A percentile compares a stretch with the other conserved stretches of the same genome.
phyloP scores from a whole-genome alignment of 2,797 vertebrate species.

The Gephyroberyx darwinii region DNA sequence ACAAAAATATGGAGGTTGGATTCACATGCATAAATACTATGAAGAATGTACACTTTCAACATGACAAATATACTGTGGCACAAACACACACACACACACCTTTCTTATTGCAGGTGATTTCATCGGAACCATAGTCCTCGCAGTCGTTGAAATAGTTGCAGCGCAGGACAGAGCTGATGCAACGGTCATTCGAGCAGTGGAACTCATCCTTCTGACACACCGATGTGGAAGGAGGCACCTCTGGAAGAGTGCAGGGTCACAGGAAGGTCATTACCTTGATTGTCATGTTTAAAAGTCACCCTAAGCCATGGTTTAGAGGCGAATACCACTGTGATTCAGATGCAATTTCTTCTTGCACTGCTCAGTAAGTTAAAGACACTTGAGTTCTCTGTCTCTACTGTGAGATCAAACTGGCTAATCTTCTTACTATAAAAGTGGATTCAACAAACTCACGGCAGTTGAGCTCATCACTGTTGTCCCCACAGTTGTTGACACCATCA shows the following conservation, averaged over 20 bases:
- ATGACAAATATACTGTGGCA: neutral
- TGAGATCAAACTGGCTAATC: neutral
- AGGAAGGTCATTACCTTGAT: neutral
- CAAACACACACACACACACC: slow-evolving; percentile 77
- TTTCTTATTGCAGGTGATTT: slow-evolving; percentile 85
- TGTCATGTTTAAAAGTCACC: neutral
- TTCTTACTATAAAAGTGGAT: neutral
- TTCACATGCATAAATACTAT: neutral
- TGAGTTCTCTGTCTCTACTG: neutral
- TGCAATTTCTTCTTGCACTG: too few relatives aligned
- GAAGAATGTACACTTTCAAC: neutral
- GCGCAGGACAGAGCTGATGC: slow-evolving; percentile 86
- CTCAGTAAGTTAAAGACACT: too few relatives aligned
- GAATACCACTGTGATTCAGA: too few relatives aligned
- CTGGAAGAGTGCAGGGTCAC: slow-evolving; percentile 24
- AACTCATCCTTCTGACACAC: slow-evolving; percentile 90
- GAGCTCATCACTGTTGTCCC: slow-evolving; percentile 91
- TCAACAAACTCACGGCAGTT: slow-evolving; percentile 88
- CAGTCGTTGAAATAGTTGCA: slow-evolving; percentile 98
- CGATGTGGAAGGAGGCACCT: slow-evolving; percentile 68
- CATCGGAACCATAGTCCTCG: slow-evolving; percentile 91
- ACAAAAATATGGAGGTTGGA: neutral
- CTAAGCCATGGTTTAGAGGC: too few relatives aligned
- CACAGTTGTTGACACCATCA: slow-evolving; percentile 92
- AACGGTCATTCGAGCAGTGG: slow-evolving; percentile 86